Percentiles rank a stretch among this genome's conserved stretches.
Conservation (phyloP, 2,888 invertebrate species). For the Leptopilina syphax region DNA sequence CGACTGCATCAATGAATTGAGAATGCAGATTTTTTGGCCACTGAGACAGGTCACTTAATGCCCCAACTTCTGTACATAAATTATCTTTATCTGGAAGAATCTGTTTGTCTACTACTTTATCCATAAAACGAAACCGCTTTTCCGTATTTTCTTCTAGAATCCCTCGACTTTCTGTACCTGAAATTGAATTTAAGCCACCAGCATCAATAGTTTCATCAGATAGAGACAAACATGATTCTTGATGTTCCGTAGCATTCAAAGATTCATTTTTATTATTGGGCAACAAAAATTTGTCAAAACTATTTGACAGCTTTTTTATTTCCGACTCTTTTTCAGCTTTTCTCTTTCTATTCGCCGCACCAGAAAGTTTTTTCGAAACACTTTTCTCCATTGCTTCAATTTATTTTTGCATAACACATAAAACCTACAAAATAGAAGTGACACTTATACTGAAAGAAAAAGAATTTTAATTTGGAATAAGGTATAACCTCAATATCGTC, state of each 20-base stretch:
- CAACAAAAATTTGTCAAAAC: slow-evolving; percentile 19
- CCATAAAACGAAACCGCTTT: not conserved
- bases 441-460: no score
- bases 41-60: not conserved
- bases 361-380: not conserved
- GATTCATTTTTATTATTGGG: slow-evolving; percentile 9
- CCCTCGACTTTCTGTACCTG: not conserved
- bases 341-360: slow-evolving; percentile 11
- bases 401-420: slow-evolving; percentile 3
- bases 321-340: slow-evolving; percentile 11
- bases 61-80: not conserved
- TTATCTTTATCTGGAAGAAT: not conserved
- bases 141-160: not conserved
- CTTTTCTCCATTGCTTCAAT: slow-evolving; percentile 25
- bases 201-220: not conserved
- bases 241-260: not conserved
- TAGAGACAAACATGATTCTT: not conserved
- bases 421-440: not conserved
- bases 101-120: not conserved
- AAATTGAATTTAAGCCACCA: slow-evolving; percentile 2
- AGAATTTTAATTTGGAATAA: no score
- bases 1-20: slow-evolving; percentile 33
- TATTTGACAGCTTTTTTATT: slow-evolving; percentile 3
- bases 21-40: no score
- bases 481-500: no score